Conservation (phyloP, 2,113 vertebrate species). For the Sclerurus mexicanus region DNA sequence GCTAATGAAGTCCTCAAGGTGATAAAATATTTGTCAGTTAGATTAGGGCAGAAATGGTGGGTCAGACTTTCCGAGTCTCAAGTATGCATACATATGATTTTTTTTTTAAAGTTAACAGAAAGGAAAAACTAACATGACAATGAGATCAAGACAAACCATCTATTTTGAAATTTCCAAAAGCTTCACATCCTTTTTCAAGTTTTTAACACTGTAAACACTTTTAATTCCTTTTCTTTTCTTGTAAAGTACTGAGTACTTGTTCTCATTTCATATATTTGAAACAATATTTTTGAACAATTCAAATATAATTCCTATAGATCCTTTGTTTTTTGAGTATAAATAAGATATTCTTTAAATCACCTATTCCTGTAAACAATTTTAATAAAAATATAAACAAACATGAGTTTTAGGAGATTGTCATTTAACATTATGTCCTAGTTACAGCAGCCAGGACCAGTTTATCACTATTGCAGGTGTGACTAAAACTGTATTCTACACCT, state of each 20-base stretch:
- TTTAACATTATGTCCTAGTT: neutral
- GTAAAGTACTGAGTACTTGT: neutral
- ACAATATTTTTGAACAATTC: neutral
- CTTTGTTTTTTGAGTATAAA: neutral
- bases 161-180: neutral
- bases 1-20: accelerated
- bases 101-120: neutral
- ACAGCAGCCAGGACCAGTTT: no score
- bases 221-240: neutral
- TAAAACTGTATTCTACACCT: no score
- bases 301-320: accelerated
- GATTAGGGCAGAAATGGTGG: neutral
- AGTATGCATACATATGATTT: neutral
- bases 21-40: neutral
- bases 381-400: neutral
- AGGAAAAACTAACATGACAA: neutral
- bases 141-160: accelerated
- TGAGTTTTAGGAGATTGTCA: neutral
- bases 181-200: neutral
- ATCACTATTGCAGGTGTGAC: no score
- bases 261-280: neutral
- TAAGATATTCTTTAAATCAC: neutral
- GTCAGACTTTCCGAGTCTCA: neutral
- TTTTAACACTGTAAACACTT: neutral
- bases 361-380: neutral